Percentiles rank a stretch among this genome's conserved stretches.
These are phyloP conservation scores for Limenitis camilla DNA, from an alignment of 2,888 invertebrate genomes.

Conservation along the genomic window DNA sequence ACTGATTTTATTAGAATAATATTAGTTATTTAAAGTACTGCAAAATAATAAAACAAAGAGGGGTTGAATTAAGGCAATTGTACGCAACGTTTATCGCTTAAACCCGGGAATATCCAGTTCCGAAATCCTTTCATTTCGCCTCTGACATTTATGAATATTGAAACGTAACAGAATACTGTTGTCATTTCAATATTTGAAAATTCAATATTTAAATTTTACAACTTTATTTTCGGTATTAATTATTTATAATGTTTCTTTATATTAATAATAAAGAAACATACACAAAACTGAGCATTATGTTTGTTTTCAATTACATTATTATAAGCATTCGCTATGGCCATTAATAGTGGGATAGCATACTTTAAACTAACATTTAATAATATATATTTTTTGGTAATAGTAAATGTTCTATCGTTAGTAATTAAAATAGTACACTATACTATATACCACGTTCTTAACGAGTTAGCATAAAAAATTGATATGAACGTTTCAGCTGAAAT, in stretches of 20 bases:
- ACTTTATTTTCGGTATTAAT: conserved; percentile 11
- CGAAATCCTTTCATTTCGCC: conserved; percentile 37
- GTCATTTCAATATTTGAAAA: conserved; percentile 26
- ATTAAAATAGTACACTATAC: neutral
- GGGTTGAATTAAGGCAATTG: conserved; percentile 37
- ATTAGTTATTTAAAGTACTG: conserved; percentile 59
- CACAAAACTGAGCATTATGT: too few species aligned
- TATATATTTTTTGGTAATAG: neutral
- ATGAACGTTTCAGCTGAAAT: conserved; percentile 28
- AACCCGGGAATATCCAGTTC: conserved; percentile 33
- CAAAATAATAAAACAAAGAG: conserved; percentile 46
- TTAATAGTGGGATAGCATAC: too few species aligned
- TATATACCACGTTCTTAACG: conserved; percentile 15
- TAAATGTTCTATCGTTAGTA: neutral
- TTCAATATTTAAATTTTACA: conserved; percentile 19
- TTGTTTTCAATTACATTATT: too few species aligned
- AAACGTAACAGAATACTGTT: conserved; percentile 28
- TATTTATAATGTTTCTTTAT: neutral
- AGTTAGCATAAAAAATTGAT: conserved; percentile 11
- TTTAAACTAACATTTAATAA: too few species aligned
- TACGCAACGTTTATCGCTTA: conserved; percentile 36
- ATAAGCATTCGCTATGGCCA: too few species aligned
- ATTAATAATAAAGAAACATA: too few species aligned
- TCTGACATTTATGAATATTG: conserved; percentile 42
- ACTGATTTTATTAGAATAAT: too few species aligned